A percentile compares a stretch with the other conserved stretches of the same genome.
Conservation (phyloP, 2,797 vertebrate species). For the Sarcoramphus papa region DNA sequence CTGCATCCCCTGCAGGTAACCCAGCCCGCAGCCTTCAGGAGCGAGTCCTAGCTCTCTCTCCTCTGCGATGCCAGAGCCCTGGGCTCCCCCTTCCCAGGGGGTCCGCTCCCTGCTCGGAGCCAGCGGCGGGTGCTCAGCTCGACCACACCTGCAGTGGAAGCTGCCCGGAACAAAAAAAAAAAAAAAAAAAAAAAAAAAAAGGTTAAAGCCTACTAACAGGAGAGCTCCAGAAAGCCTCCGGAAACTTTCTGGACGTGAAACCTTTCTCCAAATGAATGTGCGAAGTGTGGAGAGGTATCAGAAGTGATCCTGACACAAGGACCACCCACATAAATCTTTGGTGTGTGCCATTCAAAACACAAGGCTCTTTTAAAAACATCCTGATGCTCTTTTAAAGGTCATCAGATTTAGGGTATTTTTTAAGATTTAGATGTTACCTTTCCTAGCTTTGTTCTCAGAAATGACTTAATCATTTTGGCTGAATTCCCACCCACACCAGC, state of each 20-base stretch:
- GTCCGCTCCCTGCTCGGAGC: not conserved
- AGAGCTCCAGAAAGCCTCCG: not conserved
- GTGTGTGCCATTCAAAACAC: not conserved
- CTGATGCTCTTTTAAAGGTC: not conserved
- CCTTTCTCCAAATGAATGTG: not conserved
- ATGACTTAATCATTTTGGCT: not conserved
- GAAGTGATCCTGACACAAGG: not conserved
- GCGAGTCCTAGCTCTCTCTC: not conserved
- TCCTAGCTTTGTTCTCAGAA: not conserved
- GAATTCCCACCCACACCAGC: not conserved
- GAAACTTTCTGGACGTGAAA: not conserved
- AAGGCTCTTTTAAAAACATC: not conserved
- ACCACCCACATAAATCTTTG: not conserved
- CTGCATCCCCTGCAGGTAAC: not conserved
- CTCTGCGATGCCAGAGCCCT: fast-evolving
- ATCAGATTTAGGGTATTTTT: not conserved
- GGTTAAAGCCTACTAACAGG: not conserved
- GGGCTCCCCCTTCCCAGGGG: not conserved
- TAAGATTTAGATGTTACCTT: not conserved
- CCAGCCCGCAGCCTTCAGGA: not conserved
- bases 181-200: not conserved
- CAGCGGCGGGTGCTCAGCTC: fast-evolving
- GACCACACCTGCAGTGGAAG: not conserved
- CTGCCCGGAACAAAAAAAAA: not conserved
- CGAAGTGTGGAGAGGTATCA: not conserved